Evolutionary conservation across 1,140 invertebrate species (phyloP), one percentile per base, ranked within the genome.

Genomic region (Eciton burchellii): DNA sequence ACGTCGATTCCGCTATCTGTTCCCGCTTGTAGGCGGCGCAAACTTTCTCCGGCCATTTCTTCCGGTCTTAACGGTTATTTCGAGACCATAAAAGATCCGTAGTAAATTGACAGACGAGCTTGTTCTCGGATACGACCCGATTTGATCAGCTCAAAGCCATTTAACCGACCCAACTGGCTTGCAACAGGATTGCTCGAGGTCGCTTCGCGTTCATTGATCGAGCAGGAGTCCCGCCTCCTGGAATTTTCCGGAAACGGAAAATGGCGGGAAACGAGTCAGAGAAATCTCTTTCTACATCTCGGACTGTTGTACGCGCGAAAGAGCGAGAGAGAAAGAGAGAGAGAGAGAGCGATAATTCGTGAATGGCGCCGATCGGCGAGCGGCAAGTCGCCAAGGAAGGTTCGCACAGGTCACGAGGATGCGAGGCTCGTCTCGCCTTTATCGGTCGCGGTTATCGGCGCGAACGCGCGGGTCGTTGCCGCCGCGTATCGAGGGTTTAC

Each of bases 341-440:
- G 21, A 65, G 5, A 54, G 74, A 79, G 19, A 45, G 26, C 19
- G 52, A 79, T 63, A 72, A 87, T 45, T 71, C 52, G 57, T 81
- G 47, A 79, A 83, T 59, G 54, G 65, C 47, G 63, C 11, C 49
- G 35, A 12, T 76, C 11, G n/a, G 3, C 43, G 54, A 24, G 3
- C 43, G 54, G 21, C 21, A 19, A 43, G 24, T 59, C 43, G 21
- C 1, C 6, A 35, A 45, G 19, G 1, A 41, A 35, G 52, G 74
- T 84, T 84, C 68, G 62, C 21, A 3, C 16, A 41, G 85, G 82
- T 87, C 82, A 81, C 26, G 19, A 6, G 35, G 24, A 86, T 68
- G 49, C 45, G 35, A 70, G 56, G 9, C 47, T 68, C 56, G 35
- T 68, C 43, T 56, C 21, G 35, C 43, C 49, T 47, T 63, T 71